phyloP scores from a whole-genome alignment of 2,113 vertebrate genomes.

The Protomyctophum bolini region DNA sequence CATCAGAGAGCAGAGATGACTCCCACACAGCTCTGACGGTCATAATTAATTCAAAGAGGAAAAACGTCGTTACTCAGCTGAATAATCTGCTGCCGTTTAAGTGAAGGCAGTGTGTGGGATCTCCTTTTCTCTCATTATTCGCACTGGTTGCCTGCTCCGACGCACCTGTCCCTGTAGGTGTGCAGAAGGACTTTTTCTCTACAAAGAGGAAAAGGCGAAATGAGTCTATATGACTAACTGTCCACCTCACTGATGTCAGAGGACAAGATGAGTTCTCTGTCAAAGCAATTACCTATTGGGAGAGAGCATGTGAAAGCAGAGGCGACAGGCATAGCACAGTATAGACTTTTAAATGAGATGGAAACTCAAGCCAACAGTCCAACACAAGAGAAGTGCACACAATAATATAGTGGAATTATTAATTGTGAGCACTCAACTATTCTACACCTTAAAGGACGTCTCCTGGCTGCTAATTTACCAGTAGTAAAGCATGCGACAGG shows the following conservation, averaged over 20 bases:
- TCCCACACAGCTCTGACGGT: constrained; percentile 41
- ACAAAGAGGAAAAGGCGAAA: constrained; percentile 37
- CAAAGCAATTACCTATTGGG: constrained; percentile 59
- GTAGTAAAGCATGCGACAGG: constrained; percentile 32
- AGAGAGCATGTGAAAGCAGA: constrained; percentile 19
- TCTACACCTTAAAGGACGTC: constrained; percentile 42
- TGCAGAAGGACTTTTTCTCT: no score
- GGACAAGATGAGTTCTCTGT: constrained; percentile 20
- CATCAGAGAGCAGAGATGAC: constrained; percentile 39
- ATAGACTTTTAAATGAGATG: constrained; percentile 57
- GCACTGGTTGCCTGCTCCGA: no score
- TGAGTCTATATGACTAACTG: constrained; percentile 41
- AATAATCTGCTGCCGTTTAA: no score
- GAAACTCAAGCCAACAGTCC: constrained; percentile 49
- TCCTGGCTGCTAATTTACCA: no score
- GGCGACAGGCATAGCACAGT: constrained; percentile 17
- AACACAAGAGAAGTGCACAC: constrained; percentile 10
- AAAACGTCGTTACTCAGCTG: not conserved
- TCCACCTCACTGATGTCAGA: constrained; percentile 7
- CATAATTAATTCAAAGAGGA: constrained; percentile 62
- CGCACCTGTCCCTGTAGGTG: no score
- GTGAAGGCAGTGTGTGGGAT: no score
- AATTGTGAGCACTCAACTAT: constrained; percentile 52
- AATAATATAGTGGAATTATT: constrained; percentile 62
- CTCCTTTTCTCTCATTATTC: no score